These are phyloP conservation scores for Bufo bufo DNA, from an alignment of 2,113 vertebrate genomes.

Conservation along the genomic window DNA sequence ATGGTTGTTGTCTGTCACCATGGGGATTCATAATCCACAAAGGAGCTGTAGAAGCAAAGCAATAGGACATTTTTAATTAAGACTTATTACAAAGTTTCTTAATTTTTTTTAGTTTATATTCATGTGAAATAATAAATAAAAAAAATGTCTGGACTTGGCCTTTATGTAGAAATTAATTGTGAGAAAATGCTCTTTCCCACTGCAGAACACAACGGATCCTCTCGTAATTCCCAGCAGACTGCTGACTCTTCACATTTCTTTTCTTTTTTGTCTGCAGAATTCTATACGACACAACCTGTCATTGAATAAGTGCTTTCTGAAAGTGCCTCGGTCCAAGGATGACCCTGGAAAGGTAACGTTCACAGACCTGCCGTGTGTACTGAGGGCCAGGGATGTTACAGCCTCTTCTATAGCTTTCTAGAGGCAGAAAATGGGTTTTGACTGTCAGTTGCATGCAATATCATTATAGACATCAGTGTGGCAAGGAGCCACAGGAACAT, in stretches of 20 bases:
- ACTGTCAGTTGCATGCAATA: no score
- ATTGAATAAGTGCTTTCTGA: conserved; percentile 94
- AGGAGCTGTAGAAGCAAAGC: background rate
- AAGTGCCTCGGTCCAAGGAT: conserved; percentile 90
- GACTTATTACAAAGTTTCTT: background rate
- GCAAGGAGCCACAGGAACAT: no score
- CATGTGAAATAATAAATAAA: no score
- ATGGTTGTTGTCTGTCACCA: background rate
- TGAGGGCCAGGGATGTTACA: no score
- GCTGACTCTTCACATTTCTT: background rate
- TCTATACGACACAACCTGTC: conserved; percentile 93
- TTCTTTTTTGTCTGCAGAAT: conserved; percentile 74
- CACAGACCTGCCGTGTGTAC: background rate
- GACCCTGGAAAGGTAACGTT: conserved; percentile 84
- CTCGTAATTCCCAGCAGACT: background rate
- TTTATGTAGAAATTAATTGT: background rate
- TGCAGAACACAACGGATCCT: background rate
- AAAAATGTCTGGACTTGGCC: background rate
- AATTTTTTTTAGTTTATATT: no score
- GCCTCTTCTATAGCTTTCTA: no score
- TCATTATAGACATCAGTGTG: no score
- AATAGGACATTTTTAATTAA: background rate
- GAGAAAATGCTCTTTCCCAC: background rate
- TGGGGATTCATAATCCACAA: background rate
- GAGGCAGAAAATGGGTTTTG: no score